Evolutionary conservation across 2,113 vertebrate genomes (phyloP), one percentile per base, ranked within the genome.

Genomic region (Daubentonia madagascariensis): DNA sequence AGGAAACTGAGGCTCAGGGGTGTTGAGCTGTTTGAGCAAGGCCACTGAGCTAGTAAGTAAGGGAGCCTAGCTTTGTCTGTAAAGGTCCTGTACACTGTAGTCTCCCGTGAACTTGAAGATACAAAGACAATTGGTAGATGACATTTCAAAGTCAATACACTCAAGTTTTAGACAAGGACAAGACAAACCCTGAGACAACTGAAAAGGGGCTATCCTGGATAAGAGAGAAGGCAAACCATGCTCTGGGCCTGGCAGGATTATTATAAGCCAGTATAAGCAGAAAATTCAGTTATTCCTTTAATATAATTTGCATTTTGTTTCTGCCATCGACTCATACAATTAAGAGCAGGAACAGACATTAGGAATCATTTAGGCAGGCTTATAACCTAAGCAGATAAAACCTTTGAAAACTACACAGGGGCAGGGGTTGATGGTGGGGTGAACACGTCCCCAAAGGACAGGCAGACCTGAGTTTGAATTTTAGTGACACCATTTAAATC

Each of bases 231-330:
- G 57, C 43, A 65, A 25, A 70, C 30, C 25, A 0, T 37, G 10
- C 86, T 92, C 92, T 80, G 8, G 93, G 80, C 61, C 78, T 75
- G 8, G 79, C 5, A 20, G 75, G 84, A 90, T 95, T 92, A 75
- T 83, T 30, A 40, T 75, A 67, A 96, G 61, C 73, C 92, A 83
- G 1, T 12, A 57, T 18, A 79, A 92, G 37, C 83, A 83, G 90
- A 94, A 83, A 86, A 97, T 87, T 89, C 1, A 9, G 50, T 94
- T 91, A 91, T 68, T 83, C 43, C 43, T 81, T 25, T 54, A 80
- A 50, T 65, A 43, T 80, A 92, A 35, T 95, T 95, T 96, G 43
- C 78, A 50, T 92, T 92, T 97, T 92, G 48, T 86, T 86, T 89
- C 79, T 86, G n/a, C 73, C 11, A 0, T 40, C 28, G 86, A 93